phyloP scores from a whole-genome alignment of 2,797 vertebrate species.

The Tokudaia tokunoshimensis region DNA sequence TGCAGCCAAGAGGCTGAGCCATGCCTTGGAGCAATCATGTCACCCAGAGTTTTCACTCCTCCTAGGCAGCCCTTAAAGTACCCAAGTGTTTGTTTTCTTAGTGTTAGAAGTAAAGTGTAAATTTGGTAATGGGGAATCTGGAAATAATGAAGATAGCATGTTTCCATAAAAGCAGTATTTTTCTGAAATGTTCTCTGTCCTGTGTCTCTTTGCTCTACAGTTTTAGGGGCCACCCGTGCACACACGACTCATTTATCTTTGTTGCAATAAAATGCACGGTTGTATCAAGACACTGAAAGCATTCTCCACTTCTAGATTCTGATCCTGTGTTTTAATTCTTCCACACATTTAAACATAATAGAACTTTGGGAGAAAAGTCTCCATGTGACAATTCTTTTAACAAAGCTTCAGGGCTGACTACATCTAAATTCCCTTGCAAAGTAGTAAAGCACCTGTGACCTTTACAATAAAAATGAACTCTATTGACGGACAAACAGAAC shows the following conservation, averaged over 20 bases:
- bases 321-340: not conserved
- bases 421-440: not conserved
- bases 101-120: not conserved
- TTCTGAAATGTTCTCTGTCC: not conserved
- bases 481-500: slow-evolving; percentile 12
- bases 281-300: not conserved
- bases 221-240: slow-evolving; percentile 1
- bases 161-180: not conserved
- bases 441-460: slow-evolving; percentile 5
- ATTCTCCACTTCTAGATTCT: not conserved
- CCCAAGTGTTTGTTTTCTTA: not conserved
- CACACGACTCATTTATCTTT: not conserved
- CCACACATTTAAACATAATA: not conserved
- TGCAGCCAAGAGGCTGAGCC: not conserved
- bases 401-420: not conserved
- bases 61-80: not conserved
- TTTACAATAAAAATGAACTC: not conserved
- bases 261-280: not conserved
- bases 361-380: not conserved
- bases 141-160: not conserved
- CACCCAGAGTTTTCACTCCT: not conserved
- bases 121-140: not conserved
- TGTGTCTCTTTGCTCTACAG: not conserved
- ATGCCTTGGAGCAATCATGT: not conserved
- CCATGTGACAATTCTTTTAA: not conserved